Percentiles rank a stretch among this genome's conserved stretches.
Conservation (phyloP, 2,888 invertebrate species). For the Aphrophora alni region DNA sequence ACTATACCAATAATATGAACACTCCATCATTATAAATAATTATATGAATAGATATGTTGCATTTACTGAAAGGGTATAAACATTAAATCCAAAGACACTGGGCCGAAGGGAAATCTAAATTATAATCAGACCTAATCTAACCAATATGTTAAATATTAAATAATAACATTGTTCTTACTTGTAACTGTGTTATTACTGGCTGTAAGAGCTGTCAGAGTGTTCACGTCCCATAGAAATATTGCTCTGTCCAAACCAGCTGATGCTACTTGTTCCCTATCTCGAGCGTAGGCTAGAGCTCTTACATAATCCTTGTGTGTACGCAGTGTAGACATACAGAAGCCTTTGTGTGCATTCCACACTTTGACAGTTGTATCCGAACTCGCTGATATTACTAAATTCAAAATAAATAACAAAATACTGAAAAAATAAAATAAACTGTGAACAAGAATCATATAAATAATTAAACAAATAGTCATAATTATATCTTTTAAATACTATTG, state of each 20-base stretch:
- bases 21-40: too few relatives aligned
- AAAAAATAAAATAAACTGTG: too few relatives aligned
- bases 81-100: too few relatives aligned
- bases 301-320: conserved; percentile 99
- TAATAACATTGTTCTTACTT: conserved; percentile 64
- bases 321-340: conserved; percentile 98
- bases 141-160: too few relatives aligned
- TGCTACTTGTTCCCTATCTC: conserved; percentile 94
- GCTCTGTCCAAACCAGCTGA: conserved; percentile 96
- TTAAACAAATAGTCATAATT: too few relatives aligned
- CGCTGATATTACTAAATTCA: conserved; percentile 87
- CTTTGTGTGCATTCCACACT: conserved; percentile 99
- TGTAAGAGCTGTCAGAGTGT: conserved; percentile 94
- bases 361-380: conserved; percentile 99
- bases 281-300: conserved; percentile 95
- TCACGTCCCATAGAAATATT: conserved; percentile 98
- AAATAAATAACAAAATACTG: background rate
- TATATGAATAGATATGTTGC: too few relatives aligned
- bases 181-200: conserved; percentile 99
- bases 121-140: too few relatives aligned
- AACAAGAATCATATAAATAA: too few relatives aligned
- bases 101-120: too few relatives aligned
- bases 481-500: too few relatives aligned
- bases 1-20: too few relatives aligned
- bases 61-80: too few relatives aligned